Evolutionary conservation across 2,888 invertebrate species (phyloP).

Genomic region (Deroplatys truncata): DNA sequence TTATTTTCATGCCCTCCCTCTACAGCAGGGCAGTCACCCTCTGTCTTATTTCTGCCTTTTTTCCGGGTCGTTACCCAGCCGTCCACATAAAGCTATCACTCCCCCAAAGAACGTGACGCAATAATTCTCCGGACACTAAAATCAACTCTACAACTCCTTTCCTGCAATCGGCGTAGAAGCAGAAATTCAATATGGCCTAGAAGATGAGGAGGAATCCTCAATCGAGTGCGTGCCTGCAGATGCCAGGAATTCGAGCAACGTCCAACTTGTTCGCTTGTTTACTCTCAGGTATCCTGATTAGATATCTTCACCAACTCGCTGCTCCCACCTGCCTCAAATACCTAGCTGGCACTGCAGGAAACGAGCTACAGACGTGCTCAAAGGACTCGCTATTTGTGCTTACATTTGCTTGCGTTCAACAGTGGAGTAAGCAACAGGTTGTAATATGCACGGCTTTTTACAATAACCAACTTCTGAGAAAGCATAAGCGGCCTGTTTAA

Average conservation of each 20-base stretch:
- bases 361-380: too few species aligned
- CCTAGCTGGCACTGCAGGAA: too few species aligned
- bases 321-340: too few species aligned
- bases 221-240: neutral
- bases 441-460: too few species aligned
- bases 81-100: neutral
- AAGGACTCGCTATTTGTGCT: too few species aligned
- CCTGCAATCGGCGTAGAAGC: neutral
- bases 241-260: neutral
- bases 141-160: neutral
- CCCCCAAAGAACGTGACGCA: neutral
- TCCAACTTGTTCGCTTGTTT: neutral
- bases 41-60: conserved; percentile 1
- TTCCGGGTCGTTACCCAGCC: neutral
- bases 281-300: neutral
- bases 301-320: neutral
- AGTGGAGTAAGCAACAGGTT: too few species aligned
- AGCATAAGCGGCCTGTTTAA: too few species aligned
- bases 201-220: neutral
- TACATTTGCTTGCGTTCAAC: too few species aligned
- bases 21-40: neutral
- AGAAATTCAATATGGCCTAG: neutral
- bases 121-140: neutral
- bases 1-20: neutral
- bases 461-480: too few species aligned